Conservation (phyloP, 2,888 invertebrate species). For the Stratiomys singularior region DNA sequence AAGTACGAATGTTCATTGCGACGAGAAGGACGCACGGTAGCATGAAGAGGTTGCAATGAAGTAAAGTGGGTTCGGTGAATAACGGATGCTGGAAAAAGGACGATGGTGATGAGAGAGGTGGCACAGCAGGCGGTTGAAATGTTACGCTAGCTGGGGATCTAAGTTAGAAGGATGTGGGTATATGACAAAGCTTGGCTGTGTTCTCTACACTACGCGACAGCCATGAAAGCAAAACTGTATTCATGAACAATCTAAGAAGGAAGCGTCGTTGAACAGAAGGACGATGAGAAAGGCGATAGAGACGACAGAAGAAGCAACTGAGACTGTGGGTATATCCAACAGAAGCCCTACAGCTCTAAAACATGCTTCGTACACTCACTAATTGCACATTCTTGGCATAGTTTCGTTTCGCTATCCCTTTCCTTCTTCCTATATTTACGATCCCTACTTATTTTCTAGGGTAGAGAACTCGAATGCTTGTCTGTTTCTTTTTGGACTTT, state of each 20-base stretch:
- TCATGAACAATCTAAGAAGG: neutral
- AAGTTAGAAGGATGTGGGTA: neutral
- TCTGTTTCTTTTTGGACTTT: slow-evolving; percentile 6
- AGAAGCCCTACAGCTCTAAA: slow-evolving; percentile 53
- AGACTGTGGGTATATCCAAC: neutral
- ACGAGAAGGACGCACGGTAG: slow-evolving; percentile 1
- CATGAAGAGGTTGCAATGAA: neutral
- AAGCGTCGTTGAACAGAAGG: too few species aligned
- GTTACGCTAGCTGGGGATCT: neutral
- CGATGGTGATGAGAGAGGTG: neutral
- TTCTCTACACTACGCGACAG: neutral
- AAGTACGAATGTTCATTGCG: slow-evolving; percentile 38
- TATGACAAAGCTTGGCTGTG: slow-evolving; percentile 1
- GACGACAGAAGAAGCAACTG: neutral
- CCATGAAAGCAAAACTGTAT: neutral
- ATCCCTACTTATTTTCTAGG: slow-evolving; percentile 18
- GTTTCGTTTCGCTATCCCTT: slow-evolving; percentile 80
- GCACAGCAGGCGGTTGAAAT: neutral
- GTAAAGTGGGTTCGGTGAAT: neutral
- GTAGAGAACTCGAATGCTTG: slow-evolving; percentile 6
- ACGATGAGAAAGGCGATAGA: too few species aligned
- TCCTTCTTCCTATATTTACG: slow-evolving; percentile 39
- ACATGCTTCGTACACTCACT: slow-evolving; percentile 71
- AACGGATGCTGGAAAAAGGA: neutral
- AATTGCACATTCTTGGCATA: slow-evolving; percentile 98